Evolutionary conservation across 1,140 invertebrate species (phyloP).

Genomic region (Drosophila takahashii): DNA sequence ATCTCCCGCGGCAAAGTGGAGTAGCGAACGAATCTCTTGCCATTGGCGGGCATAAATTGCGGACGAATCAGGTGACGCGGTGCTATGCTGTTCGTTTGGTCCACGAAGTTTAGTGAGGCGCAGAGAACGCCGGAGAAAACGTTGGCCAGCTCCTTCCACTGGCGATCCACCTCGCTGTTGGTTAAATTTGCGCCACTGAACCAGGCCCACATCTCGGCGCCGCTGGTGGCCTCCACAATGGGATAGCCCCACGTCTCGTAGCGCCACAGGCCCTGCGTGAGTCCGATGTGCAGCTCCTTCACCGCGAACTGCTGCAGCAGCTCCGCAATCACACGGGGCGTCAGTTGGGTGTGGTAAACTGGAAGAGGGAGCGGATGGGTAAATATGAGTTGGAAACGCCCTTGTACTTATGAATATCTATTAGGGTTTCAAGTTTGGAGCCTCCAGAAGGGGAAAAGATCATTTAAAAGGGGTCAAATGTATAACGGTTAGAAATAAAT

Average conservation of each 20-base stretch:
- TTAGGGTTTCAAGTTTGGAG: too few species aligned
- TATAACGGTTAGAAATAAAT: too few species aligned
- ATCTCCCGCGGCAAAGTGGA: constrained; percentile 96
- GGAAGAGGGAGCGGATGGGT: background rate
- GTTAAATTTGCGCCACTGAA: constrained; percentile 87
- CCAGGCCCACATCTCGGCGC: constrained; percentile 97
- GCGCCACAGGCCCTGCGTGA: constrained; percentile 97
- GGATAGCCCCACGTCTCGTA: constrained; percentile 97
- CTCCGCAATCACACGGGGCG: constrained; percentile 95
- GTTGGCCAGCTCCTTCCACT: constrained; percentile 95
- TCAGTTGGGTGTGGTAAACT: constrained; percentile 94
- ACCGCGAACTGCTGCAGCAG: constrained; percentile 94
- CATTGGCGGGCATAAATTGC: constrained; percentile 85
- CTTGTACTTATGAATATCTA: too few species aligned
- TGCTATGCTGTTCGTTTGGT: constrained; percentile 93
- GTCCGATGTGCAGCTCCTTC: constrained; percentile 94
- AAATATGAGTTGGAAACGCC: background rate
- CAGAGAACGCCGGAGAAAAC: constrained; percentile 97
- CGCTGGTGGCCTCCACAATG: constrained; percentile 93
- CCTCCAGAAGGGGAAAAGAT: too few species aligned
- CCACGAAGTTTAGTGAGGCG: constrained; percentile 98
- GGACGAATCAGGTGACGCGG: constrained; percentile 94
- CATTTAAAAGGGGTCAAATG: too few species aligned
- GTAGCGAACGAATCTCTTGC: constrained; percentile 87
- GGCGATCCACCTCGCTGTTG: constrained; percentile 88